phyloP scores from a whole-genome alignment of 2,113 vertebrate genomes.

The Ramphastos sulfuratus region DNA sequence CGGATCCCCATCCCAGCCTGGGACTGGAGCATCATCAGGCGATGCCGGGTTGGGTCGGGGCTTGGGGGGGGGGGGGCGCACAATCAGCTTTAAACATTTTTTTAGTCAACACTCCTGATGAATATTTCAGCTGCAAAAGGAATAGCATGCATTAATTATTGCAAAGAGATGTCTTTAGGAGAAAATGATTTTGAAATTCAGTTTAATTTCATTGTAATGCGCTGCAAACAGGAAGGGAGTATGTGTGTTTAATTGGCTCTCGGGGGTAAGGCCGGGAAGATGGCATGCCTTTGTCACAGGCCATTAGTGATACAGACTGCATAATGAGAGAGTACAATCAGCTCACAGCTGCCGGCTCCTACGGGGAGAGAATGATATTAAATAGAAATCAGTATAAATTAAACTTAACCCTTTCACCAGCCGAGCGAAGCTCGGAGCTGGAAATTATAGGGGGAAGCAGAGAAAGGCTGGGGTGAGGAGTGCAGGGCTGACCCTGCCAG shows the following conservation, averaged over 20 bases:
- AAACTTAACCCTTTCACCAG: constrained; percentile 76
- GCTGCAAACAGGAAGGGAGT: constrained; percentile 76
- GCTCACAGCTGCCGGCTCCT: constrained; percentile 84
- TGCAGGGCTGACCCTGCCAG: neutral
- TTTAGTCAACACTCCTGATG: constrained; percentile 41
- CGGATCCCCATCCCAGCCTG: neutral
- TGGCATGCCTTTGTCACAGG: constrained; percentile 92
- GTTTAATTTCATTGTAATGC: constrained; percentile 80
- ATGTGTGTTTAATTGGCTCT: constrained; percentile 89
- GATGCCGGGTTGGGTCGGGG: neutral
- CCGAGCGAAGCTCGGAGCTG: neutral
- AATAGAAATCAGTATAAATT: constrained; percentile 78
- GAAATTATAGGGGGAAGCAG: neutral
- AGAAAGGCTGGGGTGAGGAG: neutral
- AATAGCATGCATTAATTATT: constrained; percentile 78
- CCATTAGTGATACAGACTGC: constrained; percentile 89
- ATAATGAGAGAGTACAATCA: constrained; percentile 90
- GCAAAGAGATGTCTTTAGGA: constrained; percentile 80
- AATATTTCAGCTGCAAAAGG: constrained; percentile 68
- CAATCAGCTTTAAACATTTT: constrained; percentile 9
- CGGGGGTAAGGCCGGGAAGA: constrained; percentile 87
- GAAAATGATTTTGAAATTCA: constrained; percentile 77
- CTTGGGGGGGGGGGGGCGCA: neutral
- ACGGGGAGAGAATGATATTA: constrained; percentile 75
- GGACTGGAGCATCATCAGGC: neutral